Evolutionary conservation across 2,113 vertebrate genomes (phyloP), one percentile per base, ranked within the genome.

Genomic region (Poeciliopsis occidentalis): DNA sequence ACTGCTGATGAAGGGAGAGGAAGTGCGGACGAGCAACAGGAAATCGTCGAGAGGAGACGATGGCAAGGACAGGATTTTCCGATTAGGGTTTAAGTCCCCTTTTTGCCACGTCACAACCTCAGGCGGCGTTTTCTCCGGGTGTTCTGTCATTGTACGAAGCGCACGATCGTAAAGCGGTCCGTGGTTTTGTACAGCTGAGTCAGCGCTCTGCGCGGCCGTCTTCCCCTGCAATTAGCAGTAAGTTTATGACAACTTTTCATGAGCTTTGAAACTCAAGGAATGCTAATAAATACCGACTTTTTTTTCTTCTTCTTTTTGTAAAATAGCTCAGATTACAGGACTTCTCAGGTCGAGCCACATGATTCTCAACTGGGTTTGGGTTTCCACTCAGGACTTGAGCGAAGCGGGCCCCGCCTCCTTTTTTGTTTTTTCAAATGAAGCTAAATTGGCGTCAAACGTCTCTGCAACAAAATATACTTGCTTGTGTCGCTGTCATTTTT

Each of bases 1-100:
- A 86, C 82, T 81, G 67, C 71, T 80, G 71, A 85, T 81, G 65
- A 79, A 79, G 61, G 69, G 64, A 78, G 41, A 60, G 65, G 27
- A 78, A 57, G 57, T 17, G 47, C 47, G 47, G 22, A 24, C 41
- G 31, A 29, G 26, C 26, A 31, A 69, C 72, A 62, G 60, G 13
- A 32, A 30, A 66, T 64, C 19, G 19, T 70, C 13, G 34, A 60
- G 39, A 69, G 44, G 63, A 61, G 62, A 24, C 12, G 29, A 39
- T 17, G 11, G 64, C 39, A 61, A 1, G 3, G 22, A 60, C 17
- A 0, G 57, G 44, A 60, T 41, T 29, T 26, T 44, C 15, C 0
- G 17, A 17, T 44, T 44, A 44, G 19, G 51, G 22, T 24, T 54
- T 7, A 54, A 54, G 2, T 10, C 34, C 7, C 19, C 22, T 22